Base-by-base conservation (phyloP, 2,113 vertebrate genomes). In the Holacanthus passer region DNA sequence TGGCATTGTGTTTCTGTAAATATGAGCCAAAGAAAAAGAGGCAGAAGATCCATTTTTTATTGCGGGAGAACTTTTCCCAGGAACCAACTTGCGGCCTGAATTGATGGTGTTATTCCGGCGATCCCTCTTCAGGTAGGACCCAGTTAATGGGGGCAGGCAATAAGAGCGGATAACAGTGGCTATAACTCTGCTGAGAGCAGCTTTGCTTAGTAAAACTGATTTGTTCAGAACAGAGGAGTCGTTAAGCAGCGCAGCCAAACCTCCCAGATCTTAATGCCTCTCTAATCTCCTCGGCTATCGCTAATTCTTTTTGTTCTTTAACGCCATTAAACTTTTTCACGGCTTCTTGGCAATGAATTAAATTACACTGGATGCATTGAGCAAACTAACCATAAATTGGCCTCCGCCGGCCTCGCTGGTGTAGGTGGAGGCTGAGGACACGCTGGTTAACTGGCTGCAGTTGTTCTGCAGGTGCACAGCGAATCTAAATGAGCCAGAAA, bases 281-380 rank as follows among this genome's bases (percentile, higher is more conserved):
- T 88, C 91, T 93, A 94, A 93, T 93, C 92, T 90, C 81, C 84
- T 93, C 92, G 86, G 79, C 64, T 89, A 79, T 89, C 73, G 63
- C 89, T 93, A 93, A 93, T 94, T 93, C 91, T 89, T 90, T 90
- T 85, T 77, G 53, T 79, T 88, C 82, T 79, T 69, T 83, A 75
- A 84, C 48, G 1, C 91, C 90, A 88, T 93, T 89, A 90, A 86
- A 91, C 90, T 88, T 93, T 91, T 79, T 89, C 91, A 83, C 89
- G 76, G 83, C 77, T 89, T 88, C 78, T 76, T 74, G 88, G 85
- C 77, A 69, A 84, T 83, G 85, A 89, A 94, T 93, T 90, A 84
- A 94, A 93, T 95, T 90, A 93, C 74, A 19, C 75, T 75, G 88
- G 87, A 90, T 92, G 81, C 78, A 84, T 83, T 69, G 90, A 78